Percentiles rank a stretch among this genome's conserved stretches.
phyloP scores from a whole-genome alignment of 2,888 invertebrate genomes.

The Hofmannophila pseudospretella region DNA sequence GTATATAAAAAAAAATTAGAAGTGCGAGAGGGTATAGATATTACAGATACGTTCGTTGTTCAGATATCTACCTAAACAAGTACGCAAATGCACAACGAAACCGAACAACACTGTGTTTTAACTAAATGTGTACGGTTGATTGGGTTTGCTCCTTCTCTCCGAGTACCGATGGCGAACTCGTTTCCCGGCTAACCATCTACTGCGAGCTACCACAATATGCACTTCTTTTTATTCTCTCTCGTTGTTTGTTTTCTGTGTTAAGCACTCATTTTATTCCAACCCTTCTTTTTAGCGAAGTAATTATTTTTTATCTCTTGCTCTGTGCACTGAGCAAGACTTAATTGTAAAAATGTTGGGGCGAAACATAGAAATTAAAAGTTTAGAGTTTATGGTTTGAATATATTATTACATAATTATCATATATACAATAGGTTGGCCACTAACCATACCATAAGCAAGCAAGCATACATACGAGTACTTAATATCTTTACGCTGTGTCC shows the following conservation, averaged over 20 bases:
- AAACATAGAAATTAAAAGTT: slow-evolving; percentile 5
- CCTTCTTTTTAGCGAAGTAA: slow-evolving; percentile 30
- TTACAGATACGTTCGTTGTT: no score
- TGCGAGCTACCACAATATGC: slow-evolving; percentile 44
- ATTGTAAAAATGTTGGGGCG: slow-evolving; percentile 13
- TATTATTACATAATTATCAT: no score
- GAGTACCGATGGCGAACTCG: slow-evolving; percentile 33
- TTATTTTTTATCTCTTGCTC: slow-evolving; percentile 32
- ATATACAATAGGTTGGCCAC: no score
- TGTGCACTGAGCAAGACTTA: slow-evolving; percentile 10
- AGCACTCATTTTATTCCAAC: slow-evolving; percentile 38
- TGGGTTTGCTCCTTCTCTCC: slow-evolving; percentile 56
- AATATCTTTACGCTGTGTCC: no score
- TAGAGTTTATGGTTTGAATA: no score
- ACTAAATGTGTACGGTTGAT: slow-evolving; percentile 47
- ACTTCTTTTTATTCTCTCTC: slow-evolving; percentile 43
- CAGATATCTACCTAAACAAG: no score
- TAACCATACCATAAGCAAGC: no score
- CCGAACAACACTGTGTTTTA: slow-evolving; percentile 33
- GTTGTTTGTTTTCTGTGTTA: slow-evolving; percentile 43
- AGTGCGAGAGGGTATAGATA: no score
- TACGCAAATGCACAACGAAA: slow-evolving; percentile 13
- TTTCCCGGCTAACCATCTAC: slow-evolving; percentile 45
- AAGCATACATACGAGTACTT: no score
- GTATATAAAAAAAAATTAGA: no score